phyloP scores from a whole-genome alignment of 2,888 invertebrate species.

The Agrochola macilenta region DNA sequence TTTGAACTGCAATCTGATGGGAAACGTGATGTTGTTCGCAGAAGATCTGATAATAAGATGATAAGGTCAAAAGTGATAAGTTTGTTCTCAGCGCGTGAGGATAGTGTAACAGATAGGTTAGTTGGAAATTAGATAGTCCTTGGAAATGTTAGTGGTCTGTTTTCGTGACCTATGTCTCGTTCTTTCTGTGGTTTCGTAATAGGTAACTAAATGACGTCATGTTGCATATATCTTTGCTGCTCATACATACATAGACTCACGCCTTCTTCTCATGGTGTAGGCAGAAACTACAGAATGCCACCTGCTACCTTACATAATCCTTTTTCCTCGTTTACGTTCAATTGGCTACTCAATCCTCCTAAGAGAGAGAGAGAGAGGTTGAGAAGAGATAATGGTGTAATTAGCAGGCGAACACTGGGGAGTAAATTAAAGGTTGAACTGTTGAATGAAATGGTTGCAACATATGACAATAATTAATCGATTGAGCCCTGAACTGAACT shows the following conservation, averaged over 20 bases:
- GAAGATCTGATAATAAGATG: slow-evolving; percentile 52
- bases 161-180: neutral
- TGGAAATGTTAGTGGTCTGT: neutral
- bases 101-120: slow-evolving; percentile 53
- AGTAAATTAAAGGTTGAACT: too few species aligned
- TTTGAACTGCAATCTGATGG: slow-evolving; percentile 47
- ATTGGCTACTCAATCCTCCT: neutral
- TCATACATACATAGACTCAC: neutral
- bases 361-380: too few species aligned
- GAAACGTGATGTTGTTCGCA: slow-evolving; percentile 55
- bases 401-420: too few species aligned
- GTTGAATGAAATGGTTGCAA: too few species aligned
- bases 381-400: too few species aligned
- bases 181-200: neutral
- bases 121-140: slow-evolving; percentile 26
- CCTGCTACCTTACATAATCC: neutral
- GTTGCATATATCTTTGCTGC: neutral
- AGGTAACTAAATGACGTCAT: neutral
- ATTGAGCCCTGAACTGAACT: too few species aligned
- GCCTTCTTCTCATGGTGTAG: neutral
- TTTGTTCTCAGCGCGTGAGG: slow-evolving; percentile 51
- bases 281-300: neutral
- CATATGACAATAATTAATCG: too few species aligned
- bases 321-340: too few species aligned
- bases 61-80: slow-evolving; percentile 66